These are phyloP conservation scores for Amphiura filiformis DNA, from an alignment of 35 echinoderm and acorn worm genomes.

Conservation along the genomic window DNA sequence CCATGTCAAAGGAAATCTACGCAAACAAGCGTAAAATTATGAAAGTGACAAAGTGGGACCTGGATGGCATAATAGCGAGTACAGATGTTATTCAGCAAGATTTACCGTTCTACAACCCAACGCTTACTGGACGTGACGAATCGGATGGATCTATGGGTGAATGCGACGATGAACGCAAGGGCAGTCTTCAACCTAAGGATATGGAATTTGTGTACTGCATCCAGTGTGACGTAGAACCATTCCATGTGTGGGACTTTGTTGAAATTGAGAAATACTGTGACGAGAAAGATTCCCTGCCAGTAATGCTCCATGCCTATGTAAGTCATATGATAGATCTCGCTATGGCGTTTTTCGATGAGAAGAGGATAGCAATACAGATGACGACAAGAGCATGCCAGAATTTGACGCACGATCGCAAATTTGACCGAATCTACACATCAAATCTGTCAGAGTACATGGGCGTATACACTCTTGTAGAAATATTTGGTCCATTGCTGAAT, in stretches of 20 bases:
- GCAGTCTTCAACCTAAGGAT: neutral
- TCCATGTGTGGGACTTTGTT: slow-evolving; percentile 57
- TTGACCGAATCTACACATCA: slow-evolving; percentile 63
- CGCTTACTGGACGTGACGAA: slow-evolving; percentile 23
- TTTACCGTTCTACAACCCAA: slow-evolving; percentile 47
- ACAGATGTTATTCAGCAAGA: neutral
- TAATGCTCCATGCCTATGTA: slow-evolving; percentile 34
- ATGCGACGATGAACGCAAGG: neutral
- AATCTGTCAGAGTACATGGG: slow-evolving; percentile 44
- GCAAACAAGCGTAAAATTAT: neutral
- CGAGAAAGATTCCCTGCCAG: neutral
- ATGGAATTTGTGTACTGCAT: slow-evolving; percentile 42
- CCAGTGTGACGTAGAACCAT: slow-evolving; percentile 1
- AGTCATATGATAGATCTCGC: neutral
- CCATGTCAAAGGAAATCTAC: neutral
- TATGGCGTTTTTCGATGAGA: slow-evolving; percentile 30
- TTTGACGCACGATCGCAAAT: neutral
- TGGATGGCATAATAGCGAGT: neutral
- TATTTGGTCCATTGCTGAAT: slow-evolving; percentile 32
- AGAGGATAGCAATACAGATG: slow-evolving; percentile 20
- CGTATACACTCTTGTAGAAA: neutral
- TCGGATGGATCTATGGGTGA: neutral
- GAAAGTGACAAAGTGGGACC: neutral
- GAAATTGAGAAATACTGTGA: slow-evolving; percentile 17
- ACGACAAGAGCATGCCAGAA: slow-evolving; percentile 5